Evolutionary conservation across 2,888 invertebrate species (phyloP), one percentile per base, ranked within the genome.

Genomic region (Carterocephalus palaemon): DNA sequence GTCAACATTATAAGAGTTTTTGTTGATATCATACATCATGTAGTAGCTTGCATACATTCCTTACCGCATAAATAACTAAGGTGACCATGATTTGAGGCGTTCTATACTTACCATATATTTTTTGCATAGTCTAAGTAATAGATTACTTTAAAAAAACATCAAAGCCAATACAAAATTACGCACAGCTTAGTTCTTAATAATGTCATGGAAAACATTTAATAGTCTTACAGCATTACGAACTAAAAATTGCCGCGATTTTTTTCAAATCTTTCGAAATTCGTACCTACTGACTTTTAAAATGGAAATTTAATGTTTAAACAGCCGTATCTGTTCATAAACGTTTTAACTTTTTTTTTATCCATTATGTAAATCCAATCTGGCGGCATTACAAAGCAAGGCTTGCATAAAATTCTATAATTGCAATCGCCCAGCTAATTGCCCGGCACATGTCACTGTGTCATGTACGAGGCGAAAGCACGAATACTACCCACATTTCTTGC

Each of bases 401-500:
- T 24, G 26, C 15, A 56, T 62, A 61, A 63, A 60, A 64, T 64
- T 63, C 60, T 60, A 63, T 60, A 62, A 65, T 61, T 47, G 51
- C 57, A 54, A 65, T 65, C 59, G 58, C 54, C 31, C 52, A 38
- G 53, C 53, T 74, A 74, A 75, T 72, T 69, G 59, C 62, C 38
- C 47, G 22, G 36, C 29, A 43, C 43, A 36, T 43, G 67, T 63
- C 63, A 69, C 65, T 69, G 55, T 73, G 70, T 64, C 69, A 67
- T 51, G 28, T 28, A 20, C 16, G 29, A 15, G 36, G 54, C 43
- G 50, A 56, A 56, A 55, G 52, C 53, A 52, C n/a, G n/a, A n/a
- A n/a, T n/a, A n/a, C n/a, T n/a, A n/a, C n/a, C n/a, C n/a, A n/a
- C 42, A 43, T 34, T 16, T 43, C 28, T 36, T 51, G 49, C 51